Evolutionary conservation across 2,113 vertebrate species (phyloP), one percentile per base, ranked within the genome.

Genomic region (Xerus inauris): DNA sequence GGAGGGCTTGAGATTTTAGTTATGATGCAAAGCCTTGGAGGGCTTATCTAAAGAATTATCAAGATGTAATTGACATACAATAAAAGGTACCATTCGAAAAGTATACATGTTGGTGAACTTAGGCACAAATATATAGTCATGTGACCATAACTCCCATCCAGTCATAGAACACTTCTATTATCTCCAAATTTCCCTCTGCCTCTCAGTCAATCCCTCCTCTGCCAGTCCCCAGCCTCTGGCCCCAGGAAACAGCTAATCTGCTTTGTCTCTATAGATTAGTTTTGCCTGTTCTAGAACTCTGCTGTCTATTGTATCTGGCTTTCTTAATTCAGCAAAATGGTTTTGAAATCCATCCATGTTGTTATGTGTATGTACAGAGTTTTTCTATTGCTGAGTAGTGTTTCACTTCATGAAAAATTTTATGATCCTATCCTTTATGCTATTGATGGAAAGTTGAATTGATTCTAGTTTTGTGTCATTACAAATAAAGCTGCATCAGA

Each of bases 181-280:
- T 49, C 35, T 11, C 45, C 6, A 10, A 57, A 85, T 72, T 62
- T 30, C 35, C 42, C 42, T 22, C 22, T 35, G 30, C 49, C 57
- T 79, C 54, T n/a, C 85, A 40, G 14, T 19, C 26, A 62, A 5
- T 32, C 22, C 1, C 10, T 35, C 1, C 38, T 26, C 40, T 7
- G 8, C 16, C n/a, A 14, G 2, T 1, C 10, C 38, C 75, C 22
- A 16, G 12, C 8, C 30, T 20, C 0, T 35, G 30, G 5, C 13
- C 26, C 30, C 28, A 8, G 26, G 20, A 9, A 32, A 47, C 75
- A 35, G 28, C 38, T 54, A 47, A 12, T 42, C n/a, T 75, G 5
- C 40, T 51, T 42, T 38, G 72, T 65, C 62, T 51, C 54, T 40
- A 4, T 17, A 65, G n/a, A 72, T 11, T 9, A 54, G 40, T 64